Evolutionary conservation across 2,888 invertebrate species (phyloP).

Genomic region (Ophraella communa): DNA sequence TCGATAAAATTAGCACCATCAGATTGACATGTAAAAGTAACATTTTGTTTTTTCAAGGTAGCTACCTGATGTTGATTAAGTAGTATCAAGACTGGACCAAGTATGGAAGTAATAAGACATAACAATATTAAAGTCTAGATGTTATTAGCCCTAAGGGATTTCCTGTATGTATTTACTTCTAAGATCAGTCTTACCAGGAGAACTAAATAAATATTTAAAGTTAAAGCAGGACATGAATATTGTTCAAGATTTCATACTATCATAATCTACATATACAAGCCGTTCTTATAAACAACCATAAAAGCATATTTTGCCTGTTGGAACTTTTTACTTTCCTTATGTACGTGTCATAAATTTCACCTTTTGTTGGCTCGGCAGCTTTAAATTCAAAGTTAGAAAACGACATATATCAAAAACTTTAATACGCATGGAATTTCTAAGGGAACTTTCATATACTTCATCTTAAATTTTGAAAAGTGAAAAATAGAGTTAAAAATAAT

Average conservation of each 20-base stretch:
- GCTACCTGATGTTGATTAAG: no score
- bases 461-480: background rate
- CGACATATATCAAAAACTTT: constrained; percentile 11
- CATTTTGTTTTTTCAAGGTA: no score
- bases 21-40: no score
- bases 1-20: no score
- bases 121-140: no score
- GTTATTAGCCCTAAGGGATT: no score
- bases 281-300: constrained; percentile 7
- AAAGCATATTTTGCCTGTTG: constrained; percentile 16
- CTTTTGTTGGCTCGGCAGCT: constrained; percentile 11
- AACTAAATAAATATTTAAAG: background rate
- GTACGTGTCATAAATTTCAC: constrained; percentile 7
- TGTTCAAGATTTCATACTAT: background rate
- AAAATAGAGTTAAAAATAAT: background rate
- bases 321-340: constrained; percentile 15
- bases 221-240: background rate
- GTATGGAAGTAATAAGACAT: no score
- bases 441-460: background rate
- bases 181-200: no score
- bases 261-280: background rate
- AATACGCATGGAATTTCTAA: background rate
- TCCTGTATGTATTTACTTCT: no score
- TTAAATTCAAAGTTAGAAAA: constrained; percentile 17
- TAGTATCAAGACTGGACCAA: no score